phyloP scores from a whole-genome alignment of 35 echinoderm and acorn worm genomes.

The Lytechinus pictus region DNA sequence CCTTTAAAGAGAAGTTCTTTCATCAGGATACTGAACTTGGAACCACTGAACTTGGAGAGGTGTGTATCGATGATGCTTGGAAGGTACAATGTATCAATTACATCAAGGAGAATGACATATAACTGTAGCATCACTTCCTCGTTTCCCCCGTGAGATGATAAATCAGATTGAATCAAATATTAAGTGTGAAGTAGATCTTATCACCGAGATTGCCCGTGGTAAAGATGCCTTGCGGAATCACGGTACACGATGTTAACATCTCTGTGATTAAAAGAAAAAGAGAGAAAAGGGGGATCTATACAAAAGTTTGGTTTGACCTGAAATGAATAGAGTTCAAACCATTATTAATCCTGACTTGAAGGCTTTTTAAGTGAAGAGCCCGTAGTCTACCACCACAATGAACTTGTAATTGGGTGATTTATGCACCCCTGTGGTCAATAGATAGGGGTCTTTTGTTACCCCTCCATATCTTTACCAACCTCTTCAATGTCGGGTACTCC shows the following conservation, averaged over 20 bases:
- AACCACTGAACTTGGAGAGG: neutral
- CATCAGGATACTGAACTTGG: neutral
- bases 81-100: neutral
- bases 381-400: neutral
- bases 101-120: neutral
- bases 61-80: neutral
- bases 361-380: neutral
- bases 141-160: neutral
- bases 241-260: neutral
- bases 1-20: neutral
- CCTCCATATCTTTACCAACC: neutral
- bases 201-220: neutral
- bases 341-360: neutral
- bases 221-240: neutral
- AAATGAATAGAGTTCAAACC: neutral
- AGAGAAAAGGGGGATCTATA: neutral
- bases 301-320: neutral
- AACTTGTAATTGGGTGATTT: conserved; percentile 19
- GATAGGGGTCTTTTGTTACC: neutral
- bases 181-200: neutral
- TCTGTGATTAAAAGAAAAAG: neutral
- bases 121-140: neutral
- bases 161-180: neutral
- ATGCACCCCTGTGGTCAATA: neutral
- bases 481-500: neutral